A percentile compares a stretch with the other conserved stretches of the same genome.
These are phyloP conservation scores for Scytalopus superciliaris DNA, from an alignment of 2,113 vertebrate genomes.

Conservation along the genomic window DNA sequence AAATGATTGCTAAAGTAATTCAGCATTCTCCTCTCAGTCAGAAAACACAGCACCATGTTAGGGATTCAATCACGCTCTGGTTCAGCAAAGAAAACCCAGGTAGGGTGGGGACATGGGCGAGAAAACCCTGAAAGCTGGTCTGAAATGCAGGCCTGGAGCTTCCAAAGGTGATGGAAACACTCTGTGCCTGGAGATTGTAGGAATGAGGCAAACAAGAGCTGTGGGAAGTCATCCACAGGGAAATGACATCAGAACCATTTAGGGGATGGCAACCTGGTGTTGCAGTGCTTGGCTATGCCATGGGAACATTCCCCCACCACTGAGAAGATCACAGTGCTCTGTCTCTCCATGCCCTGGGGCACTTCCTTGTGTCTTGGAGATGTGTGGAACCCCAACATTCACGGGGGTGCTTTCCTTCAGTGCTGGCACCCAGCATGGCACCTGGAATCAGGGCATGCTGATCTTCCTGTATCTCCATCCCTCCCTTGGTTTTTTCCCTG, in stretches of 20 bases:
- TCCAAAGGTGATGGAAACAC: not conserved
- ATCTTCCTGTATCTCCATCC: not conserved
- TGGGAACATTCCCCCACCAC: not conserved
- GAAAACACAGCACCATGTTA: not conserved
- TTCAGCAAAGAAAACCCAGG: not conserved
- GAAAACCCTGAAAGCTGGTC: not conserved
- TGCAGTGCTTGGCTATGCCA: not conserved
- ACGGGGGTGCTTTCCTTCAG: not conserved
- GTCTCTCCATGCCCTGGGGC: not conserved
- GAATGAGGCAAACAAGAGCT: not conserved
- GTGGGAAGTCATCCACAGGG: not conserved
- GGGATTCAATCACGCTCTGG: not conserved
- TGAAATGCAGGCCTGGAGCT: not conserved
- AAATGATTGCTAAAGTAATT: slow-evolving; percentile 52
- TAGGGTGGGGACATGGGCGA: fast-evolving
- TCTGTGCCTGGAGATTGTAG: fast-evolving
- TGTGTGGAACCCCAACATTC: not conserved
- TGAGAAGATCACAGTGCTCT: not conserved
- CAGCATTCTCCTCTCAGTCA: slow-evolving; percentile 19
- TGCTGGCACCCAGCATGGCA: not conserved
- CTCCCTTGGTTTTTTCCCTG: not conserved
- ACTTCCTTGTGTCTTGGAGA: not conserved
- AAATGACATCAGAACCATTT: not conserved
- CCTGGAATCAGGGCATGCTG: not conserved
- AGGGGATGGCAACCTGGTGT: not conserved